A percentile compares a stretch with the other conserved stretches of the same genome.
phyloP scores from a whole-genome alignment of 2,888 invertebrate species.

The Brachyptera putata region DNA sequence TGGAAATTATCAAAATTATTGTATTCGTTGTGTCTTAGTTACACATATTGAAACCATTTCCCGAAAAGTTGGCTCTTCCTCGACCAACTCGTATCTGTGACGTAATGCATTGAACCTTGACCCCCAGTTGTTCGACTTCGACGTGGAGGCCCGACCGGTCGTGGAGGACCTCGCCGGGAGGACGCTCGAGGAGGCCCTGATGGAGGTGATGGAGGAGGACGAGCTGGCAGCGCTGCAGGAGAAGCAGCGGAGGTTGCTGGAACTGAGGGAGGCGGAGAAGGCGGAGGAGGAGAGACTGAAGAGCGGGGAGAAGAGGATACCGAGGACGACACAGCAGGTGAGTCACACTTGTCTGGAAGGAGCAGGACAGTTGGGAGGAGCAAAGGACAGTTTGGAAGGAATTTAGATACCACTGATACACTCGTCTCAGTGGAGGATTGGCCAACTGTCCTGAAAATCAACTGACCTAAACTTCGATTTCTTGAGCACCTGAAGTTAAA shows the following conservation, averaged over 20 bases:
- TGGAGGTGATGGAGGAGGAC: slow-evolving; percentile 90
- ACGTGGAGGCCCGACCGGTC: slow-evolving; percentile 84
- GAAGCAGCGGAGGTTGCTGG: slow-evolving; percentile 68
- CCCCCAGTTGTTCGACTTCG: slow-evolving; percentile 80
- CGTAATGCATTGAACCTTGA: neutral
- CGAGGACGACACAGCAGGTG: neutral
- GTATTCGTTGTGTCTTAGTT: too few species aligned
- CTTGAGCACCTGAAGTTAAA: too few species aligned
- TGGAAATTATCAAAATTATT: too few species aligned
- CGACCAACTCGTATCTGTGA: too few species aligned
- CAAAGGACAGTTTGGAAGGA: neutral
- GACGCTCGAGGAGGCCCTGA: slow-evolving; percentile 81
- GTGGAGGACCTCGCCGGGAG: slow-evolving; percentile 85
- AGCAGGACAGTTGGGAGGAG: neutral
- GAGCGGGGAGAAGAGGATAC: slow-evolving; percentile 55
- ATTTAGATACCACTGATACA: too few species aligned
- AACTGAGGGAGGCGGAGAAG: slow-evolving; percentile 73
- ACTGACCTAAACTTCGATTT: too few species aligned
- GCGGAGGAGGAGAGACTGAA: slow-evolving; percentile 64
- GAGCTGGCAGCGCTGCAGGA: slow-evolving; percentile 76
- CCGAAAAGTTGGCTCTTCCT: too few species aligned
- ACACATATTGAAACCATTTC: too few species aligned
- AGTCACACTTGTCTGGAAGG: too few species aligned
- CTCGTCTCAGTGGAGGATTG: too few species aligned
- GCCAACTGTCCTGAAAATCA: too few species aligned